A percentile compares a stretch with the other conserved stretches of the same genome.
Evolutionary conservation across 2,797 vertebrate genomes (phyloP).

Genomic region (Protonibea diacanthus): DNA sequence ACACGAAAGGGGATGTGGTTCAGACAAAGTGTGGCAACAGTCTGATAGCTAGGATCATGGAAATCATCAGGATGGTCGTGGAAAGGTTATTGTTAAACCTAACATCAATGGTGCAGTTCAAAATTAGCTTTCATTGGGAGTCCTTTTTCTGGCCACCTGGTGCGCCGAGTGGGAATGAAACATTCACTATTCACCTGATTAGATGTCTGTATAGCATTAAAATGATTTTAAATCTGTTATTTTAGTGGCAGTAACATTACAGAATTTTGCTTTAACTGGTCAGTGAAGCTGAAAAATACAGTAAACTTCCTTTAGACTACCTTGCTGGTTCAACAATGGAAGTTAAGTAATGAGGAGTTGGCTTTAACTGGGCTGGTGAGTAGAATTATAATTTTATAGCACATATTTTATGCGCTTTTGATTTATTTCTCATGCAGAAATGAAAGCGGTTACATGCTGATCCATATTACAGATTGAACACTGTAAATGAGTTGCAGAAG

Average conservation of each 20-base stretch:
- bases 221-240: too few relatives aligned
- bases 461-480: not conserved
- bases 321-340: not conserved
- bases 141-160: too few relatives aligned
- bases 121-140: too few relatives aligned
- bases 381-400: slow-evolving; percentile 2
- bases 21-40: not conserved
- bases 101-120: too few relatives aligned
- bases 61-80: too few relatives aligned
- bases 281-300: not conserved
- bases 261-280: not conserved
- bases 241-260: too few relatives aligned
- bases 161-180: too few relatives aligned
- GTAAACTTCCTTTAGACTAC: not conserved
- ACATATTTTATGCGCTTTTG: not conserved
- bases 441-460: not conserved
- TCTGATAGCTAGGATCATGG: too few relatives aligned
- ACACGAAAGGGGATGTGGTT: not conserved
- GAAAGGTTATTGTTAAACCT: too few relatives aligned
- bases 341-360: not conserved
- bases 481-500: not conserved
- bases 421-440: slow-evolving; percentile 9
- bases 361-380: slow-evolving; percentile 5
- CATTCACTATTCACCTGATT: too few relatives aligned
- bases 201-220: too few relatives aligned